Base-by-base conservation (phyloP, 2,888 invertebrate species). In the Lasioglossum figueresi region DNA sequence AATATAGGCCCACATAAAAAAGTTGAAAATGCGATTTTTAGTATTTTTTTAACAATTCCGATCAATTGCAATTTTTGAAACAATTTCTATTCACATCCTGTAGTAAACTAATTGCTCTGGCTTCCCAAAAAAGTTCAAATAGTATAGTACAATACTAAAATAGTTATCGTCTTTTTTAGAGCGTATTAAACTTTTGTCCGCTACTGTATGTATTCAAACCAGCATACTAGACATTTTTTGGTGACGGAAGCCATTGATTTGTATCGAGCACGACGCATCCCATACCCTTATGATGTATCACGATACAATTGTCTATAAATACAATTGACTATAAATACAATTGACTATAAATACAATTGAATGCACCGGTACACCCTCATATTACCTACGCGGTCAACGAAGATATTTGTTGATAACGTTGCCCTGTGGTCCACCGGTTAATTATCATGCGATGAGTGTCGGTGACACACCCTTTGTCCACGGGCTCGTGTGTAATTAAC, bases 361-460 rank as follows among this genome's bases (percentile, higher is more conserved):
- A 34, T 14, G 8, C 37, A 27, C 27, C 12, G 52, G 5, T 4
- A 19, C 8, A 23, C 1, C 3, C 2, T 45, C 16, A 37, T 16
- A 37, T 71, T 31, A 27, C 19, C 27, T 34, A 56, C 40, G n/a
- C 14, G 37, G 37, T 4, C 16, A 10, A 2, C 8, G 6, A 23
- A 48, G 37, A 70, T 56, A 37, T 37, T 70, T 23, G 19, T 75
- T 82, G 63, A 71, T 71, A n/a, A 31, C 31, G 31, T 70, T 43
- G 23, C 12, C 40, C n/a, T n/a, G 48, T 27, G 37, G n/a, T 16
- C 40, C 14, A 23, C 43, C 31, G 76, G 31, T 70, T 83, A 84
- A 84, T 83, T 83, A 77, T 45, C 68, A 48, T 83, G 83, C 76
- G 76, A 68, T 40, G 45, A 34, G 77, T 73, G 83, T 84, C n/a